These are phyloP conservation scores for Scophthalmus maximus DNA, from an alignment of 2,113 vertebrate species.

Conservation along the genomic window DNA sequence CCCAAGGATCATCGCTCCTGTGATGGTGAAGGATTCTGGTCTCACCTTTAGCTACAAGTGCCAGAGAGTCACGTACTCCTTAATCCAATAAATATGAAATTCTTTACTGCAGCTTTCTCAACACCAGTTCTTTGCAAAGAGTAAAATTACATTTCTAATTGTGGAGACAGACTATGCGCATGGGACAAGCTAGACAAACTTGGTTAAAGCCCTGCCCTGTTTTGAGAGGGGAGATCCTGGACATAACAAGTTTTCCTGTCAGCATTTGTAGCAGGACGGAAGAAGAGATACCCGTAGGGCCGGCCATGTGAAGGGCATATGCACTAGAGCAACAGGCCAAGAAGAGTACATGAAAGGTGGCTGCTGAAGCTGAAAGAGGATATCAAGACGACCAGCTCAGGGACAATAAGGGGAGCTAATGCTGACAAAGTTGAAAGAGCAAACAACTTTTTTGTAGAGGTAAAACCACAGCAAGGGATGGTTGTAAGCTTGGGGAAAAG, in stretches of 20 bases:
- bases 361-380: constrained; percentile 2
- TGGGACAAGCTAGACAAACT: not conserved
- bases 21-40: not conserved
- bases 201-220: not conserved
- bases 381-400: constrained; percentile 8
- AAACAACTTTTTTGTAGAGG: not conserved
- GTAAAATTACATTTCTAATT: constrained; percentile 11
- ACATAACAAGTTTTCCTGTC: constrained; percentile 6
- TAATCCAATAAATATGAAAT: not conserved
- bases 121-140: constrained; percentile 3
- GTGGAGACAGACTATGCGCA: not conserved
- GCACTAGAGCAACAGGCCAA: not conserved
- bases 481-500: not conserved
- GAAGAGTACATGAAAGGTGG: not conserved
- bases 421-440: not conserved
- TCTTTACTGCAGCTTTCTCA: not conserved
- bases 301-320: constrained; percentile 15
- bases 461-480: not conserved
- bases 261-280: constrained; percentile 7
- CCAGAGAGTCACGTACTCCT: constrained; percentile 15
- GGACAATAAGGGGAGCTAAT: not conserved
- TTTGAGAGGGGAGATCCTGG: not conserved
- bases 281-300: constrained; percentile 9
- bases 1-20: not conserved
- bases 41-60: not conserved